phyloP scores from a whole-genome alignment of 2,113 vertebrate genomes.

The Globicephala melas region DNA sequence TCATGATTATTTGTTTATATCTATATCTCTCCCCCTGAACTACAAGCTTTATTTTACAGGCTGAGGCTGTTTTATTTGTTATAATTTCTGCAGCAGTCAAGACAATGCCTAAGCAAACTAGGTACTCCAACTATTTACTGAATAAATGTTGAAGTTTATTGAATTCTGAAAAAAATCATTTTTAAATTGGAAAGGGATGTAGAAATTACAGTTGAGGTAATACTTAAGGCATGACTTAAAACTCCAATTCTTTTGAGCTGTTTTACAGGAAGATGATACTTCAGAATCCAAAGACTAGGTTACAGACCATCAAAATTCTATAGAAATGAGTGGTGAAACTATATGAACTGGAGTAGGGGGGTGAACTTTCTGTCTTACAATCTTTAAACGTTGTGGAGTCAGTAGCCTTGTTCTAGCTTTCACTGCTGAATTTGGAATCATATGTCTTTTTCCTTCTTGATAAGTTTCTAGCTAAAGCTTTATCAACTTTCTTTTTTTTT shows the following conservation, averaged over 20 bases:
- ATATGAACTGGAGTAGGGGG: background rate
- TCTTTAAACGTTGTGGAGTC: background rate
- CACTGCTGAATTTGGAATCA: constrained; percentile 5
- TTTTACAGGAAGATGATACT: background rate
- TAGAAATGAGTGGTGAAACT: background rate
- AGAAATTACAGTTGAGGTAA: background rate
- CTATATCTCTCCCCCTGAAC: background rate
- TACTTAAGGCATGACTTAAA: background rate
- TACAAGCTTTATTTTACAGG: background rate
- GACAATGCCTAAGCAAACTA: background rate
- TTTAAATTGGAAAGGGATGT: background rate
- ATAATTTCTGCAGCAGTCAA: background rate
- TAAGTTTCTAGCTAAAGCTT: background rate
- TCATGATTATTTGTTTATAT: background rate
- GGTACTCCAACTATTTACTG: background rate
- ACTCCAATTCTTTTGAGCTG: background rate
- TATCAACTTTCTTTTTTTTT: constrained; percentile 6
- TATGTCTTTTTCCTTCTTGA: constrained; percentile 1
- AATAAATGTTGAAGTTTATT: background rate
- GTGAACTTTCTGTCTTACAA: background rate
- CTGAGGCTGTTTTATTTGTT: background rate
- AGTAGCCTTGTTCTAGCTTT: background rate
- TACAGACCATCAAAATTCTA: background rate
- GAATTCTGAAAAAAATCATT: background rate
- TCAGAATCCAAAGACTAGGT: background rate